Evolutionary conservation across 2,888 invertebrate species (phyloP).

Genomic region (Rhimphoctona megacephalus): DNA sequence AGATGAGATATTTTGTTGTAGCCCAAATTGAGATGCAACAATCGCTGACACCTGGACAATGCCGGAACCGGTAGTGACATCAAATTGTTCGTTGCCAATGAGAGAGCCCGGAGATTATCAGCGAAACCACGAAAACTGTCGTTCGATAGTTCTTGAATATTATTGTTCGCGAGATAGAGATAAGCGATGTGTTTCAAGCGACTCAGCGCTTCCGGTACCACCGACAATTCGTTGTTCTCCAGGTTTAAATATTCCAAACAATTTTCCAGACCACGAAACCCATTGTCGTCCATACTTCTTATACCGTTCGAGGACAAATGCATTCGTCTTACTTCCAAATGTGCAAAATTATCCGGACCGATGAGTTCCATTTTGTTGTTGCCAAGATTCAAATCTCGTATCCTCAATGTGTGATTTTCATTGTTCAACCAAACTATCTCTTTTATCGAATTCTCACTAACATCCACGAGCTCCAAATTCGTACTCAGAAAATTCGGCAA

Average conservation of each 20-base stretch:
- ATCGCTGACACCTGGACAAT: slow-evolving; percentile 90
- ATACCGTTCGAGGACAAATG: slow-evolving; percentile 93
- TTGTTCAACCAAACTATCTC: slow-evolving; percentile 85
- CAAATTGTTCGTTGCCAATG: slow-evolving; percentile 93
- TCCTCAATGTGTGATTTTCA: slow-evolving; percentile 89
- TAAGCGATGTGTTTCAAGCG: slow-evolving; percentile 90
- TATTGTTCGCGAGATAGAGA: slow-evolving; percentile 93
- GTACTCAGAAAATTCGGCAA: slow-evolving; percentile 89
- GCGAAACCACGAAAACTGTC: slow-evolving; percentile 87
- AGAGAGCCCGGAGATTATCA: slow-evolving; percentile 90
- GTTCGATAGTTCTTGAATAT: slow-evolving; percentile 88
- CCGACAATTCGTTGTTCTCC: slow-evolving; percentile 91
- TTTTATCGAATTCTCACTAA: slow-evolving; percentile 92
- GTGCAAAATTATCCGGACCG: slow-evolving; percentile 89
- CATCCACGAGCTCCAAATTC: slow-evolving; percentile 79
- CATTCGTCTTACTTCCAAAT: slow-evolving; percentile 91
- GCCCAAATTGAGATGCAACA: slow-evolving; percentile 95
- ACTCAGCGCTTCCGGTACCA: slow-evolving; percentile 90
- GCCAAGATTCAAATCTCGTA: slow-evolving; percentile 93
- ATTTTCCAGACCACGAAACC: slow-evolving; percentile 91
- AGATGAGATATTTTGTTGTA: slow-evolving; percentile 94
- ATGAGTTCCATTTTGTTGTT: slow-evolving; percentile 91
- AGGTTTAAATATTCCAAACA: slow-evolving; percentile 93
- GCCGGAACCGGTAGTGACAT: slow-evolving; percentile 90
- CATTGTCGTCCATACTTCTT: slow-evolving; percentile 88